Conservation (phyloP, 64 coral and sea anemone genomes). For the Porites lutea region DNA sequence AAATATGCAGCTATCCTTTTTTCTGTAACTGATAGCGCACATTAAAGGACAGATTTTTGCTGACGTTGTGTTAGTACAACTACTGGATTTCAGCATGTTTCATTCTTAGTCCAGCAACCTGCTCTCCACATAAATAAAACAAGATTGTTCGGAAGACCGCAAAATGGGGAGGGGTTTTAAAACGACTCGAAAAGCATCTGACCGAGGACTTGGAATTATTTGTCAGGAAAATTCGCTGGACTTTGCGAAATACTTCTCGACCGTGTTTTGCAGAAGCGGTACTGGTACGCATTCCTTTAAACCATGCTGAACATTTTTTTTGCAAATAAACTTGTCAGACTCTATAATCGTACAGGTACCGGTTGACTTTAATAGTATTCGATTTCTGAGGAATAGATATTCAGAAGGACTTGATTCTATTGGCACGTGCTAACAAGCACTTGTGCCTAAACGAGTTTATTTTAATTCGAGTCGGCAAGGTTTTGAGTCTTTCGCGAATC, state of each 20-base stretch:
- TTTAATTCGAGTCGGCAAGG: slow-evolving; percentile 26
- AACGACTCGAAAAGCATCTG: slow-evolving; percentile 49
- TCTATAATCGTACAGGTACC: slow-evolving; percentile 37
- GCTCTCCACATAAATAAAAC: slow-evolving; percentile 45
- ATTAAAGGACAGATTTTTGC: neutral
- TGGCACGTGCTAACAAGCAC: neutral
- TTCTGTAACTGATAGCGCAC: neutral
- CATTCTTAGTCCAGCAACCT: slow-evolving; percentile 37
- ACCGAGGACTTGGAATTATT: slow-evolving; percentile 1
- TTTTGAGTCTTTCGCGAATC: slow-evolving; percentile 40
- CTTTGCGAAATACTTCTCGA: neutral
- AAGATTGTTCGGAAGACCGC: slow-evolving; percentile 42
- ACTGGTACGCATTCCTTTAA: slow-evolving; percentile 5
- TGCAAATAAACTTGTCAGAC: slow-evolving; percentile 32
- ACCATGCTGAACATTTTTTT: neutral
- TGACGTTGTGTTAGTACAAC: neutral
- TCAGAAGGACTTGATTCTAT: neutral
- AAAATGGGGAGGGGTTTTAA: slow-evolving; percentile 57
- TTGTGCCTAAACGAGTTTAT: slow-evolving; percentile 23
- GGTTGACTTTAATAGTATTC: slow-evolving; percentile 1
- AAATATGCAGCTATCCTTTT: neutral
- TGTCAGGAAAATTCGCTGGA: neutral
- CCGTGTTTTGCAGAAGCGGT: neutral
- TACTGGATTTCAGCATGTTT: slow-evolving; percentile 43
- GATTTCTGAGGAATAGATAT: neutral